A percentile compares a stretch with the other conserved stretches of the same genome.
These are phyloP conservation scores for Penaeus japonicus DNA, from an alignment of 1,140 invertebrate genomes.

Conservation along the genomic window DNA sequence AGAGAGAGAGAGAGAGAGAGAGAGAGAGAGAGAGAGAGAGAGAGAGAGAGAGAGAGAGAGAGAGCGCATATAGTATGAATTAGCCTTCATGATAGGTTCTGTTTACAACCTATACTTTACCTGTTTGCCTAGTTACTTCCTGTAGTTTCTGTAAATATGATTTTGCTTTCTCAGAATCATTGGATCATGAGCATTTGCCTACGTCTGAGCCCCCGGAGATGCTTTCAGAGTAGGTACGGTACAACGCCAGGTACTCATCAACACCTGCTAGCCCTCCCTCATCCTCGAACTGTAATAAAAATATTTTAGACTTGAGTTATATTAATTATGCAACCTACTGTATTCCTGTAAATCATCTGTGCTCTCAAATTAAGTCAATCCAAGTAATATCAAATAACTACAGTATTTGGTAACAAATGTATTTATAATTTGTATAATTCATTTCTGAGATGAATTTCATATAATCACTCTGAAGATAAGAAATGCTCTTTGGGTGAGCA, in stretches of 20 bases:
- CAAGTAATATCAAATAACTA: too few relatives aligned
- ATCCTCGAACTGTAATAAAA: slow-evolving; percentile 65
- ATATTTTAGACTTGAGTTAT: not conserved
- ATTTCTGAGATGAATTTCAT: not conserved
- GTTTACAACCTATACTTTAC: slow-evolving; percentile 55
- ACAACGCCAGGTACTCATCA: slow-evolving; percentile 61
- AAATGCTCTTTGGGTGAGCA: too few relatives aligned
- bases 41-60: too few relatives aligned
- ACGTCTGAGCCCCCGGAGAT: slow-evolving; percentile 70
- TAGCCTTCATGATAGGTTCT: not conserved
- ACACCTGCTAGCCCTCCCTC: slow-evolving; percentile 60
- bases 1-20: too few relatives aligned
- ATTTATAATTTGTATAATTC: too few relatives aligned
- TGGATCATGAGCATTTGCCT: slow-evolving; percentile 68
- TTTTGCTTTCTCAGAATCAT: slow-evolving; percentile 64
- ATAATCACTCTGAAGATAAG: too few relatives aligned
- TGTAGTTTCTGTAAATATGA: slow-evolving; percentile 64
- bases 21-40: too few relatives aligned
- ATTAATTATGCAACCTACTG: not conserved
- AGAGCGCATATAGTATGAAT: too few relatives aligned
- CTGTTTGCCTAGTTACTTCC: slow-evolving; percentile 64
- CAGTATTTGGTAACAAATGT: too few relatives aligned
- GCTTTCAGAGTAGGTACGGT: slow-evolving; percentile 69
- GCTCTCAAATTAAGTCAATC: too few relatives aligned
- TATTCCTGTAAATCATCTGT: too few relatives aligned